Percentiles rank a stretch among this genome's conserved stretches.
phyloP scores from a whole-genome alignment of 2,888 invertebrate species.

The Bellardia bayeri region DNA sequence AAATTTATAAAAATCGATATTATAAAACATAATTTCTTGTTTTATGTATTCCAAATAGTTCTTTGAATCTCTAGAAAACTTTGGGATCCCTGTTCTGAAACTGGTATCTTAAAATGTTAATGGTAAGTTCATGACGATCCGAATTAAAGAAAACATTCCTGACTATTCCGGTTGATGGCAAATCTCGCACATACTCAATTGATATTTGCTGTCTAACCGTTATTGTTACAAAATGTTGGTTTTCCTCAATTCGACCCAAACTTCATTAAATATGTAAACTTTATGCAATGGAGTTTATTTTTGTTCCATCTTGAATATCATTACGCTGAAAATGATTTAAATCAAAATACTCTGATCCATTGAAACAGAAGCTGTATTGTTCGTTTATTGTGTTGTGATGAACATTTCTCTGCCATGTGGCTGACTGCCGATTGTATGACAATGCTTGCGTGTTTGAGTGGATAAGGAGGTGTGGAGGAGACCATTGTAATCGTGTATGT shows the following conservation, averaged over 20 bases:
- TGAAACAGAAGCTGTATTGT: conserved; percentile 46
- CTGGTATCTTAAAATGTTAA: no score
- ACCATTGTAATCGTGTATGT: conserved; percentile 70
- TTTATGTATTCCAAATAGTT: no score
- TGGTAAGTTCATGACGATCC: no score
- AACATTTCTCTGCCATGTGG: conserved; percentile 29
- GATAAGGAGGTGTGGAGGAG: background rate
- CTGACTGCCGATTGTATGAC: background rate
- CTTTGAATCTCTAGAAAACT: no score
- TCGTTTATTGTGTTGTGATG: conserved; percentile 5
- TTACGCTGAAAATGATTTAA: conserved; percentile 70
- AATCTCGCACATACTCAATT: background rate
- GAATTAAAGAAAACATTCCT: no score
- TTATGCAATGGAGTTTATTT: conserved; percentile 58
- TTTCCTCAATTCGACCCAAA: conserved; percentile 29
- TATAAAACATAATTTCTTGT: no score
- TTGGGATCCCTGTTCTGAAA: no score
- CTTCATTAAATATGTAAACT: conserved; percentile 58
- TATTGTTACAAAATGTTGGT: conserved; percentile 47
- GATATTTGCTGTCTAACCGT: conserved; percentile 43
- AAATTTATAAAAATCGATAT: no score
- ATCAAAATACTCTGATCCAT: conserved; percentile 62
- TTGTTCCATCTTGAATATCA: conserved; percentile 66
- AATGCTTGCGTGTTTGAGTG: background rate
- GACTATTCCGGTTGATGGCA: background rate